These are phyloP conservation scores for Setophaga petechia DNA, from an alignment of 2,113 vertebrate genomes.

Conservation along the genomic window DNA sequence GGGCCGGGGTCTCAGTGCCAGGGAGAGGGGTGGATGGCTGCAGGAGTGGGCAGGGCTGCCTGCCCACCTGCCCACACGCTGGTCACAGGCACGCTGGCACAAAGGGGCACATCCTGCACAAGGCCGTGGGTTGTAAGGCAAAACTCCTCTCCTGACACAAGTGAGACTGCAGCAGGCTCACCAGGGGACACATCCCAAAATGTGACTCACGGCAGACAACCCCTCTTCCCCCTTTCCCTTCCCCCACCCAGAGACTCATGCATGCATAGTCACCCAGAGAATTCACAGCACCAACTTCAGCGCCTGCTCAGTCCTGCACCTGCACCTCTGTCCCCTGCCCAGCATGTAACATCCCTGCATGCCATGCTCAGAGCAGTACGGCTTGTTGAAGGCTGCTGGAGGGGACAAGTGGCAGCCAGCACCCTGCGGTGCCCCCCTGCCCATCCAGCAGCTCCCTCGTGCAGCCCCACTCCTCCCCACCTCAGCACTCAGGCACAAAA, in stretches of 20 bases:
- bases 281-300: not conserved
- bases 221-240: not conserved
- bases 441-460: not conserved
- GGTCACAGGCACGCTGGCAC: not conserved
- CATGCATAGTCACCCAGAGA: not conserved
- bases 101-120: not conserved
- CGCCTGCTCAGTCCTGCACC: not conserved
- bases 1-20: not conserved
- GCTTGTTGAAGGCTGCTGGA: not conserved
- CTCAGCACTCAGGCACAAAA: not conserved
- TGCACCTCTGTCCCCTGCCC: not conserved
- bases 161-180: not conserved
- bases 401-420: not conserved
- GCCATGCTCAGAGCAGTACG: not conserved
- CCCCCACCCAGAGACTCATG: not conserved
- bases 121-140: not conserved
- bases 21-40: not conserved
- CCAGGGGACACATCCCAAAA: not conserved
- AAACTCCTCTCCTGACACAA: not conserved
- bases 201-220: not conserved
- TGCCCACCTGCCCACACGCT: fast-evolving
- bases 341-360: not conserved
- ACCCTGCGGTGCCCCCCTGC: not conserved
- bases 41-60: not conserved
- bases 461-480: not conserved